These are phyloP conservation scores for Aurelia aurita complex sp. Pacific DNA, from an alignment of 30 jellyfish, hydroid and myxozoan genomes.

Conservation along the genomic window DNA sequence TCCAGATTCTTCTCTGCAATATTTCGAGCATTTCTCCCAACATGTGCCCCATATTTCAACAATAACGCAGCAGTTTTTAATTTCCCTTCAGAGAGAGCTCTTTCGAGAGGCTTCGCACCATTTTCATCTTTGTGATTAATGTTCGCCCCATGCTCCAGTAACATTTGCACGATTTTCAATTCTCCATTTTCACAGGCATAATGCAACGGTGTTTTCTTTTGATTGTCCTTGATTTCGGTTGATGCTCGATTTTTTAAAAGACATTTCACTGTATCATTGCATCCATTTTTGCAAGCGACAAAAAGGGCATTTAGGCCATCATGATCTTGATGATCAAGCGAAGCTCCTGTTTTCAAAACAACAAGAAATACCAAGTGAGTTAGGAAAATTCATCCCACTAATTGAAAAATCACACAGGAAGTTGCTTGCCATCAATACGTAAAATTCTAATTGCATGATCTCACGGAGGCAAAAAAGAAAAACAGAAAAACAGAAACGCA, in stretches of 20 bases:
- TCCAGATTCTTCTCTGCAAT: conserved; percentile 38
- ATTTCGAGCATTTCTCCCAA: conserved; percentile 33
- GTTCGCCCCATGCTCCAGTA: conserved; percentile 49
- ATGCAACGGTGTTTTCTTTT: conserved; percentile 39
- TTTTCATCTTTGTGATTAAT: conserved; percentile 27
- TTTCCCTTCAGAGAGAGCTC: conserved; percentile 32
- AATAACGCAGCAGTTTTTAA: conserved; percentile 28
- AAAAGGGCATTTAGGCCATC: conserved; percentile 45
- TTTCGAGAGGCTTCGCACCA: conserved; percentile 46
- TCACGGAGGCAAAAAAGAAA: too few relatives aligned
- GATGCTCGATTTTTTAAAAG: conserved; percentile 46
- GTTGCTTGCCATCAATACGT: too few relatives aligned
- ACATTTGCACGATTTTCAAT: conserved; percentile 20
- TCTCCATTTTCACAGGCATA: conserved; percentile 52
- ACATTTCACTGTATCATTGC: conserved; percentile 32
- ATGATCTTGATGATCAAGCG: conserved; percentile 43
- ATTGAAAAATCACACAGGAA: too few relatives aligned
- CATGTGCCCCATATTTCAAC: conserved; percentile 52
- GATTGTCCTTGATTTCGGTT: conserved; percentile 34
- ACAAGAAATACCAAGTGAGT: not conserved
- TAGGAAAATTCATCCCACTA: not conserved
- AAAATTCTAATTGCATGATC: too few relatives aligned
- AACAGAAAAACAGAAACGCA: too few relatives aligned
- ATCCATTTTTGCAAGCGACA: conserved; percentile 45
- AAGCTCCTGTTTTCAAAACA: conserved; percentile 14